Conservation (phyloP, 1,140 invertebrate species). For the Helicoverpa armigera region DNA sequence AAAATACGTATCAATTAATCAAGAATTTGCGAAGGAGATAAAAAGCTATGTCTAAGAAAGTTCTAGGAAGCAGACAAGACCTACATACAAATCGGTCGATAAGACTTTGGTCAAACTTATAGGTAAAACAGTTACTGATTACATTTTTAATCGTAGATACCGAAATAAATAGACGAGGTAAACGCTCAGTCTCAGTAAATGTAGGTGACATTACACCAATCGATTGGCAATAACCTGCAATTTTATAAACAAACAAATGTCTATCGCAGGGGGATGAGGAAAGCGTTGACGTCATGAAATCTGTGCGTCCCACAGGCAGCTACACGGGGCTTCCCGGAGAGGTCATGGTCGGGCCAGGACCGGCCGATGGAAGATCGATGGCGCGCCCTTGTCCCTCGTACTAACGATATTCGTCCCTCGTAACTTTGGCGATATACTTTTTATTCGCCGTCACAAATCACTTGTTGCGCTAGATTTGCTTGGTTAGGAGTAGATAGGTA, state of each 20-base stretch:
- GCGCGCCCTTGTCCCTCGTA: constrained; percentile 63
- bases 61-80: no score
- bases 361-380: constrained; percentile 60
- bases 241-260: constrained; percentile 21
- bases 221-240: no score
- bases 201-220: no score
- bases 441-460: background rate
- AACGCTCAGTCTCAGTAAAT: no score
- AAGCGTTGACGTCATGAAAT: constrained; percentile 57
- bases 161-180: no score
- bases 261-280: background rate
- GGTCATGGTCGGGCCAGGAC: constrained; percentile 72
- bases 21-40: no score
- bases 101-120: no score
- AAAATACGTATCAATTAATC: no score
- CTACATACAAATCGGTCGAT: no score
- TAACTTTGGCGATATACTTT: background rate
- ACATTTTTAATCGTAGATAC: no score
- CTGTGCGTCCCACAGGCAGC: constrained; percentile 34
- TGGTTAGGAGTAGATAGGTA: background rate
- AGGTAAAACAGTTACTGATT: no score
- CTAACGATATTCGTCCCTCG: constrained; percentile 24
- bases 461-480: constrained; percentile 8
- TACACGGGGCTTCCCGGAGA: constrained; percentile 24
- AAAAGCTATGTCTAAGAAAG: no score